Conservation (phyloP, 2,113 vertebrate species). For the Psittacula cyanocephala region DNA sequence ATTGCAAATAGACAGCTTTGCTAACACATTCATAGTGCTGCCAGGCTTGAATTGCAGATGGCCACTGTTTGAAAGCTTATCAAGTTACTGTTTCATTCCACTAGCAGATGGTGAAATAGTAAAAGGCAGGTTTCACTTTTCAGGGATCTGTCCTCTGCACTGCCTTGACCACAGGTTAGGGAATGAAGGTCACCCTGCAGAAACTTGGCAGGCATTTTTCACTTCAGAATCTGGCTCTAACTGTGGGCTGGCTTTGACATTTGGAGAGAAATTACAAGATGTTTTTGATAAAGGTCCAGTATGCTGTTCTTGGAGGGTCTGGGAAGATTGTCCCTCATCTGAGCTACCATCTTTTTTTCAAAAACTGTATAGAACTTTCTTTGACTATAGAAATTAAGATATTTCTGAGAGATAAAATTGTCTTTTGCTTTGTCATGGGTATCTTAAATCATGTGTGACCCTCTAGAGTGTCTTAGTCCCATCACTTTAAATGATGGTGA, state of each 20-base stretch:
- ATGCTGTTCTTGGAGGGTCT: background rate
- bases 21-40: background rate
- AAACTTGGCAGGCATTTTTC: background rate
- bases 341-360: background rate
- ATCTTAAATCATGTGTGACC: background rate
- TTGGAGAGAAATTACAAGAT: background rate
- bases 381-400: background rate
- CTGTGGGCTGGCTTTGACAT: background rate
- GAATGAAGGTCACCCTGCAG: background rate
- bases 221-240: background rate
- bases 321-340: background rate
- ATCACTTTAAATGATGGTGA: background rate
- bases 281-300: background rate
- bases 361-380: background rate
- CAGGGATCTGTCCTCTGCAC: background rate
- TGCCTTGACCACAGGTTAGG: background rate
- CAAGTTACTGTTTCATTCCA: background rate
- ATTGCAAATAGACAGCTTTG: background rate
- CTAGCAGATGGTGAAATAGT: conserved; percentile 36
- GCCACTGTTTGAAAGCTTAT: background rate
- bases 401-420: background rate
- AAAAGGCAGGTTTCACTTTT: background rate
- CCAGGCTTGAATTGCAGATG: conserved; percentile 25
- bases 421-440: background rate
- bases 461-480: background rate